phyloP scores from a whole-genome alignment of 2,888 invertebrate genomes.

The Baccha elongata region DNA sequence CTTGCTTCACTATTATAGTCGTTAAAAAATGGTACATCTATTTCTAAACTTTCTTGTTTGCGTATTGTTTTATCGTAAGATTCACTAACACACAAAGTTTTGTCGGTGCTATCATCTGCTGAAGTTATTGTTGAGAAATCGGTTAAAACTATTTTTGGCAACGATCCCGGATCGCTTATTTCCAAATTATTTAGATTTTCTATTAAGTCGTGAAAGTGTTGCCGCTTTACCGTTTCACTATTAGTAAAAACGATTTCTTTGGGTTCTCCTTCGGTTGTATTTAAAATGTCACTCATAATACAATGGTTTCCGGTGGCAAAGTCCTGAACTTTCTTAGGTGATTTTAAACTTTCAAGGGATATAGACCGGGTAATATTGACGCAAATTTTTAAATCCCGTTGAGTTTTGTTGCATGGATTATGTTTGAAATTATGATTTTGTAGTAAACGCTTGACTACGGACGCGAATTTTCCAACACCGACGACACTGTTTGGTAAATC shows the following conservation, averaged over 20 bases:
- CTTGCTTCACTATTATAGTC: slow-evolving; percentile 78
- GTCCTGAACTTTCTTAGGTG: slow-evolving; percentile 38
- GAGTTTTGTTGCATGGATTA: slow-evolving; percentile 33
- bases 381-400: slow-evolving; percentile 75
- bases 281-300: slow-evolving; percentile 76
- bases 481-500: slow-evolving; percentile 22
- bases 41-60: slow-evolving; percentile 60
- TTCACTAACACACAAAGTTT: slow-evolving; percentile 8
- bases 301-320: slow-evolving; percentile 32
- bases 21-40: slow-evolving; percentile 46
- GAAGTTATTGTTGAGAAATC: slow-evolving; percentile 76
- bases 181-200: slow-evolving; percentile 78
- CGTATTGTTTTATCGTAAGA: slow-evolving; percentile 21
- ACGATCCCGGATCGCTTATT: slow-evolving; percentile 75
- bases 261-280: slow-evolving; percentile 66
- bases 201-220: slow-evolving; percentile 77
- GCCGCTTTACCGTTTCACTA: slow-evolving; percentile 63
- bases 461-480: slow-evolving; percentile 35
- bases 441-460: slow-evolving; percentile 45
- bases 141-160: slow-evolving; percentile 80
- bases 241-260: slow-evolving; percentile 32
- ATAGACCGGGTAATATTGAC: slow-evolving; percentile 76
- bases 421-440: neutral
- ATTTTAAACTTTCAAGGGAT: slow-evolving; percentile 50
- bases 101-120: slow-evolving; percentile 54